Base-by-base conservation (phyloP, 2,113 vertebrate species). In the Peucedramus taeniatus region DNA sequence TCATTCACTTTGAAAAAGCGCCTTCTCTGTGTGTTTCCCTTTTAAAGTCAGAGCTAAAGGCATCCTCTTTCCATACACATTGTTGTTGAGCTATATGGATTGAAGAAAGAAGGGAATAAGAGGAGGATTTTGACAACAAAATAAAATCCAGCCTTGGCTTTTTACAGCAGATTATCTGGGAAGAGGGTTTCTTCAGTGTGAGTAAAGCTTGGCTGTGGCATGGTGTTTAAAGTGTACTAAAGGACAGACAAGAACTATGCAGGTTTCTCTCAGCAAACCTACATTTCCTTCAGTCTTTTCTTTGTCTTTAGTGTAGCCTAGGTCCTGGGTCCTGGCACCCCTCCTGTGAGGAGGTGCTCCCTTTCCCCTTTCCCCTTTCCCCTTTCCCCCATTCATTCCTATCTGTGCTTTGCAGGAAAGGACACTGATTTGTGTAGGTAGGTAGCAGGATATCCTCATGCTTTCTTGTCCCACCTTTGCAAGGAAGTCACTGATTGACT, bases 31-130 rank as follows among this genome's bases (percentile, higher is more conserved):
- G 31, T 47, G 21, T 87, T 80, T 81, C 82, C 44, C 68, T 92
- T 96, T 87, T 79, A 66, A 92, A 93, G 50, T 64, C 39, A 47
- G 88, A 47, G 21, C 57, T 90, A 71, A 93, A 94, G 71, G 51
- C 71, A 65, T 76, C 35, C 27, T 74, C 42, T 83, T 74, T 74
- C 47, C 39, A 35, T 83, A 61, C 15, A 54, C 13, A 13, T 50
- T 60, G 47, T 78, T 66, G 72, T 78, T 75, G 37, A 93, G 50
- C 37, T 90, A n/a, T 72, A 1, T 66, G 47, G 72, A 44, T 54
- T 80, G 83, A 86, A 83, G 85, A 82, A 93, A 60, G 57, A 80
- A 70, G 42, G 39, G 51, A 59, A 15, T 66, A 81, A 82, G 56
- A 56, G 49, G 76, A 90, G 51, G 31, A 51, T 92, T 45, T 84